Conservation (phyloP, 1,140 invertebrate genomes). For the Drosophila auraria region DNA sequence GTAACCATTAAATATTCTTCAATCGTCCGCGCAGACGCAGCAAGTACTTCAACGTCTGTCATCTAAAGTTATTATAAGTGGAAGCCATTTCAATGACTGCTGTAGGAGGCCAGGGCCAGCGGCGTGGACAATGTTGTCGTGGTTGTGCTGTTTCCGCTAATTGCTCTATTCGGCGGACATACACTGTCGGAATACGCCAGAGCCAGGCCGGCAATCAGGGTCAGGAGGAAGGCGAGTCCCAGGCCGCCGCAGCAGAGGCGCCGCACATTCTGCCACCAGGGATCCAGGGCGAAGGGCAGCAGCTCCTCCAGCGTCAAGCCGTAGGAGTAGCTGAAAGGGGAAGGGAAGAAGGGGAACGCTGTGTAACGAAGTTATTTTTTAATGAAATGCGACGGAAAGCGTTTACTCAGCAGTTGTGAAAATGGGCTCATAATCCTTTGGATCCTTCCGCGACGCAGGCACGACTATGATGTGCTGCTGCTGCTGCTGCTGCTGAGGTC, state of each 20-base stretch:
- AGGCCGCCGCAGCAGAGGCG: conserved; percentile 58
- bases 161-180: conserved; percentile 32
- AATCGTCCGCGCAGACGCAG: not conserved
- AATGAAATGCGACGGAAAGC: conserved; percentile 77
- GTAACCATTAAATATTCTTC: too few species aligned
- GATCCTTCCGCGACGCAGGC: conserved; percentile 53
- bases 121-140: conserved; percentile 13
- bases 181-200: conserved; percentile 55
- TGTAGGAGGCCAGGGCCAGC: conserved; percentile 45
- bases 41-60: too few species aligned
- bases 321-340: conserved; percentile 54
- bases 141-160: conserved; percentile 26
- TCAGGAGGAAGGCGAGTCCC: conserved; percentile 67
- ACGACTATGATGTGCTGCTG: conserved; percentile 62
- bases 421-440: conserved; percentile 77
- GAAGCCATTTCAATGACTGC: conserved; percentile 4
- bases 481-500: conserved; percentile 40
- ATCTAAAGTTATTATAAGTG: too few species aligned
- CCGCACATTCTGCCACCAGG: conserved; percentile 76
- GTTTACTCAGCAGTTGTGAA: conserved; percentile 80
- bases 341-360: not conserved
- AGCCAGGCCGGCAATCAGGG: conserved; percentile 59
- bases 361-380: conserved; percentile 75
- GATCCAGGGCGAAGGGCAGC: conserved; percentile 70
- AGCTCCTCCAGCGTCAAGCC: conserved; percentile 72